Evolutionary conservation across 2,113 vertebrate genomes (phyloP), one percentile per base, ranked within the genome.

Genomic region (Hipposideros armiger): DNA sequence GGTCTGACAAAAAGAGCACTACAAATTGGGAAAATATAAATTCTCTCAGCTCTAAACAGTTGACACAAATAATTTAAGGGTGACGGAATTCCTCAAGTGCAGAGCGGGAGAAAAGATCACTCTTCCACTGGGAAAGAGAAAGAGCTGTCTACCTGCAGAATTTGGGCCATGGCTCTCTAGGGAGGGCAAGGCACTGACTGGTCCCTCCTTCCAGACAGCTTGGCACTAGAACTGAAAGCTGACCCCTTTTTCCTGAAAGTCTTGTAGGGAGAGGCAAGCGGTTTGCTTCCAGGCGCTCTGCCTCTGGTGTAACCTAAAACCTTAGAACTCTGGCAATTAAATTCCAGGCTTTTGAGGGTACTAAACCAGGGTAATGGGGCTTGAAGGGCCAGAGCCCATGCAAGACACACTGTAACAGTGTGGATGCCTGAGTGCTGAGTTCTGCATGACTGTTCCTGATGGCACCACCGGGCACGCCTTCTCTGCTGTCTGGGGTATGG

Each of bases 1-100:
- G 81, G 76, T 47, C 92, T 97, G 80, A 93, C 89, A 93, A 80
- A 94, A 90, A 58, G 69, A 96, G 77, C 60, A 60, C 72, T 94
- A 56, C 30, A 87, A 92, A 74, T 52, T 19, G 42, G 10, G 54
- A 86, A 93, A 96, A 95, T 42, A 86, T 84, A 96, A 78, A 96
- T 72, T 96, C 74, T 92, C 76, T 66, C 58, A 32, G 47, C 76
- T 95, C 90, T 64, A 36, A 92, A 81, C 9, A 8, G 60, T 85
- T 91, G 82, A 67, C 89, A 84, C 30, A 56, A 47, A 72, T 85
- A 81, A 86, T 74, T 91, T 54, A 32, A 28, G 36, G 87, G 60
- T 52, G 36, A 66, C 17, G 54, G 66, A 45, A 54, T 88, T 91
- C 91, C 89, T 90, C 0, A 1, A 67, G 77, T 13, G 62, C 26